These are phyloP conservation scores for Lithobates sylvaticus DNA, from an alignment of 2,797 vertebrate genomes.

Conservation along the genomic window DNA sequence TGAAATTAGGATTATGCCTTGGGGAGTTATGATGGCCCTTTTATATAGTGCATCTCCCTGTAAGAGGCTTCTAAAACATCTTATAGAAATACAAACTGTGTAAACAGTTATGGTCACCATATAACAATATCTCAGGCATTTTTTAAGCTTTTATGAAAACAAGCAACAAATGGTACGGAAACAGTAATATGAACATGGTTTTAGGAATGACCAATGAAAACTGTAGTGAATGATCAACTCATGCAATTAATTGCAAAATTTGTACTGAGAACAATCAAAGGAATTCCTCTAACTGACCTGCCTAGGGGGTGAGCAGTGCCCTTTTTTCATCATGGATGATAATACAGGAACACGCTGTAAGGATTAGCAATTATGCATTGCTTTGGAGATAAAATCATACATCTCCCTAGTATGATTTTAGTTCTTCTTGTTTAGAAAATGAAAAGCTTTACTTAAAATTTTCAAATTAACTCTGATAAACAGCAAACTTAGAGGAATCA, in stretches of 20 bases:
- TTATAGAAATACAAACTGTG: no score
- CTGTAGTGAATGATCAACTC: conserved; percentile 67
- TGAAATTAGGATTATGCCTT: no score
- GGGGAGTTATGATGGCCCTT: no score
- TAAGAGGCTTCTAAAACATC: no score
- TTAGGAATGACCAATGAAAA: conserved; percentile 49
- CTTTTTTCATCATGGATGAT: conserved; percentile 64
- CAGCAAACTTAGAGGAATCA: conserved; percentile 62
- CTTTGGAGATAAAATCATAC: conserved; percentile 66
- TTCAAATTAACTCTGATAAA: conserved; percentile 52
- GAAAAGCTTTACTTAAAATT: conserved; percentile 66
- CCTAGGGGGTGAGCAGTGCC: conserved; percentile 65
- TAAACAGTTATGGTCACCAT: neutral
- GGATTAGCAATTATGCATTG: conserved; percentile 64
- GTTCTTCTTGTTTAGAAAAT: conserved; percentile 66
- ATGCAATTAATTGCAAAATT: conserved; percentile 49
- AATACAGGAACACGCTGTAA: conserved; percentile 57
- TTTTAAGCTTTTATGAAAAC: neutral
- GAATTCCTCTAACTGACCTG: conserved; percentile 56
- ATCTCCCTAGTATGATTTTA: conserved; percentile 61
- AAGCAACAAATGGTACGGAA: conserved; percentile 12
- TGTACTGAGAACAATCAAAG: conserved; percentile 22
- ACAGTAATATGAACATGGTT: conserved; percentile 24
- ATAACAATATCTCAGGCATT: neutral
- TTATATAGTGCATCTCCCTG: no score